Evolutionary conservation across 2,888 invertebrate genomes (phyloP).

Genomic region (Conistra vaccinii): DNA sequence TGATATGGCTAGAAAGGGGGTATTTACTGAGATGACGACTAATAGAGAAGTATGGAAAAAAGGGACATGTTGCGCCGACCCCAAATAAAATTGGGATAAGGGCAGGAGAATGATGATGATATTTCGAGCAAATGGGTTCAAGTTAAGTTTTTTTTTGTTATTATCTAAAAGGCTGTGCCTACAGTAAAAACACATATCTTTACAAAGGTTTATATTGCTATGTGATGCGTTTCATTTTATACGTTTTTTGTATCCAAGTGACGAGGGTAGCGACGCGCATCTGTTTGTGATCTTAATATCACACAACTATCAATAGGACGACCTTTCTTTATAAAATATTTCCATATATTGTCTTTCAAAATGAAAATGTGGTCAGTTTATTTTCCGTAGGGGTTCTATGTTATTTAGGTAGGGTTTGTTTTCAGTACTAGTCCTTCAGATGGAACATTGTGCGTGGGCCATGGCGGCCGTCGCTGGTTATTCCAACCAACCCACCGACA

Average conservation of each 20-base stretch:
- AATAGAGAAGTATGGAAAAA: too few relatives aligned
- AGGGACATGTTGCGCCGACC: too few relatives aligned
- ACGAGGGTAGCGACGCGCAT: constrained; percentile 55
- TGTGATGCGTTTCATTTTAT: constrained; percentile 12
- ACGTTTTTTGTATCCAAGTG: constrained; percentile 42
- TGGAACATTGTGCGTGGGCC: too few relatives aligned
- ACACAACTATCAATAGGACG: constrained; percentile 10
- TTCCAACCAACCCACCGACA: too few relatives aligned
- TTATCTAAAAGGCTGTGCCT: background rate
- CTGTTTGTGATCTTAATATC: constrained; percentile 45
- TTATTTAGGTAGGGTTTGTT: too few relatives aligned
- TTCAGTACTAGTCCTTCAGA: too few relatives aligned
- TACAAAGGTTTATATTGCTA: constrained; percentile 4
- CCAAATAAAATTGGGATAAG: too few relatives aligned
- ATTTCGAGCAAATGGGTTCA: background rate
- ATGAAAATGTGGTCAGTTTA: background rate
- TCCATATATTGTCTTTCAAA: constrained; percentile 19
- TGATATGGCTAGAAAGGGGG: too few relatives aligned
- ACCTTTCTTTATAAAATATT: constrained; percentile 33
- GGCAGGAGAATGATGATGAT: too few relatives aligned
- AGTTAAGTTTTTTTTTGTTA: background rate
- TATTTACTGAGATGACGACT: too few relatives aligned
- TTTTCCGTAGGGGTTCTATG: background rate
- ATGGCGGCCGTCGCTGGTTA: too few relatives aligned
- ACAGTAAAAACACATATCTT: background rate